Conservation (phyloP, 2,113 vertebrate species). For the Taxidea taxus region DNA sequence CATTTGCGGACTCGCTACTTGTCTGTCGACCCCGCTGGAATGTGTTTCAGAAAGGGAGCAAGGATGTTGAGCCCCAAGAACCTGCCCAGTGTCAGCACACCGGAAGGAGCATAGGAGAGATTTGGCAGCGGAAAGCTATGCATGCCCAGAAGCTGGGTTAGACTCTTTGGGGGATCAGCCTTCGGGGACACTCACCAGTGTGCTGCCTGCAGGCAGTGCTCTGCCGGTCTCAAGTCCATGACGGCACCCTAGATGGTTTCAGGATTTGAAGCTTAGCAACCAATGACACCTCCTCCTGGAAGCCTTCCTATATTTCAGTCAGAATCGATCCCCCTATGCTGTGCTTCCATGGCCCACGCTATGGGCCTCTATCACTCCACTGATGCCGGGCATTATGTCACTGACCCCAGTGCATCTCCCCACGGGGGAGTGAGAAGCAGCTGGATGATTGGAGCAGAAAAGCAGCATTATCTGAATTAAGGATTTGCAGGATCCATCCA, state of each 20-base stretch:
- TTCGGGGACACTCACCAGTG: fast-evolving
- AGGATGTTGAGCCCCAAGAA: not conserved
- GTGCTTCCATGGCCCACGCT: not conserved
- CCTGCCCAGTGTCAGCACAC: fast-evolving
- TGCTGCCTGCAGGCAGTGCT: fast-evolving
- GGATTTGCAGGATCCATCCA: not conserved
- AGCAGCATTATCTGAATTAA: not conserved
- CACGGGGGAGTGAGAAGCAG: fast-evolving
- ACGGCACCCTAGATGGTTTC: fast-evolving
- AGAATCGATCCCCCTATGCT: not conserved
- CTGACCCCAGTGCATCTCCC: not conserved
- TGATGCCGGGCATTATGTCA: fast-evolving
- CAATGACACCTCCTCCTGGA: not conserved
- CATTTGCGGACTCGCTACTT: fast-evolving
- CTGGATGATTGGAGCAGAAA: not conserved
- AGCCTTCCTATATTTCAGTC: not conserved
- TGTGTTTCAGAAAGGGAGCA: fast-evolving
- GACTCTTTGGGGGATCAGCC: not conserved
- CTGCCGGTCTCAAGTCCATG: fast-evolving
- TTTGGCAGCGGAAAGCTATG: fast-evolving
- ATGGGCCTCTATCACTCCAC: not conserved
- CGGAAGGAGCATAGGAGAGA: fast-evolving
- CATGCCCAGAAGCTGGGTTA: not conserved
- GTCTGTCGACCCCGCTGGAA: fast-evolving
- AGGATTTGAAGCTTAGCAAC: not conserved